A percentile compares a stretch with the other conserved stretches of the same genome.
phyloP scores from a whole-genome alignment of 2,113 vertebrate species.

The Chloroceryle aenea region DNA sequence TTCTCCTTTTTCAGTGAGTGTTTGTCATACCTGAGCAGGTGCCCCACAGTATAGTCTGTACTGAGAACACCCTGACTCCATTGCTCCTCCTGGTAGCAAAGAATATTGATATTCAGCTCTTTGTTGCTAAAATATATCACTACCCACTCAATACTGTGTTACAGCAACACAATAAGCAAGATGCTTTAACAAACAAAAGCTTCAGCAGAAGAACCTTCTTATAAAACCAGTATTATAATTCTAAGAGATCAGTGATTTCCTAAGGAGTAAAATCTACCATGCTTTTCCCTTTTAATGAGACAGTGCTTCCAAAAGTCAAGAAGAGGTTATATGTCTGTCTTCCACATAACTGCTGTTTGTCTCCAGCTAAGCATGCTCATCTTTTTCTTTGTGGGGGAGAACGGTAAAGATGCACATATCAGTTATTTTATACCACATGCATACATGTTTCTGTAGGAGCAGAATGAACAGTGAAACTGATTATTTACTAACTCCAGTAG shows the following conservation, averaged over 20 bases:
- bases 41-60: not conserved
- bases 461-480: not conserved
- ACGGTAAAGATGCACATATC: fast-evolving
- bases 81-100: not conserved
- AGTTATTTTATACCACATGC: not conserved
- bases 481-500: not conserved
- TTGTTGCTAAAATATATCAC: not conserved
- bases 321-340: not conserved
- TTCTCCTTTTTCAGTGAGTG: not conserved
- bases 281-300: not conserved
- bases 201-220: not conserved
- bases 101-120: not conserved
- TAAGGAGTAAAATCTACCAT: not conserved
- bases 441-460: not conserved
- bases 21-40: not conserved
- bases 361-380: not conserved
- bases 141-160: not conserved
- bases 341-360: not conserved
- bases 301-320: not conserved
- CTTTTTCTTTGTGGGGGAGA: not conserved
- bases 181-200: not conserved
- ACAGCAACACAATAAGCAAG: not conserved
- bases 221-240: not conserved
- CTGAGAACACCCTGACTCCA: not conserved
- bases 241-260: not conserved